Evolutionary conservation across 1,140 invertebrate species (phyloP).

Genomic region (Andricus grossulariae): DNA sequence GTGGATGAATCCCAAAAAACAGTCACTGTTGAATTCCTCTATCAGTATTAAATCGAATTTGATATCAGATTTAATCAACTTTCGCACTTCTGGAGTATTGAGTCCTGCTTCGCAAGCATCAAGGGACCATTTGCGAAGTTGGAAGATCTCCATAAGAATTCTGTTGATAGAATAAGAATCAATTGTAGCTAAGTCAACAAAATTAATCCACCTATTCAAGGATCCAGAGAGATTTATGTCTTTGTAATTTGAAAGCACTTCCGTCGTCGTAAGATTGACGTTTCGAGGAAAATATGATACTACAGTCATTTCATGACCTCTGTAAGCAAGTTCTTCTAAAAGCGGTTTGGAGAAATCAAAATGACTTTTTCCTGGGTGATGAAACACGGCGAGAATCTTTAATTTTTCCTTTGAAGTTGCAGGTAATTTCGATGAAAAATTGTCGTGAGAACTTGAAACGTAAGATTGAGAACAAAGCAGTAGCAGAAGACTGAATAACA

Average conservation of each 20-base stretch:
- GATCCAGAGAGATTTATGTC: conserved; percentile 62
- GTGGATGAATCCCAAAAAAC: conserved; percentile 77
- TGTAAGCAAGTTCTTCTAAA: conserved; percentile 79
- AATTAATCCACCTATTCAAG: conserved; percentile 61
- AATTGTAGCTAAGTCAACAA: conserved; percentile 61
- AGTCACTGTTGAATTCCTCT: conserved; percentile 82
- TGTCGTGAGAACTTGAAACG: too few relatives aligned
- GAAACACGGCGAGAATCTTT: conserved; percentile 81
- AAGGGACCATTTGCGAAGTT: conserved; percentile 33
- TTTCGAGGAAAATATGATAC: conserved; percentile 78
- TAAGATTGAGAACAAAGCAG: too few relatives aligned
- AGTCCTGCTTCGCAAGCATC: conserved; percentile 74
- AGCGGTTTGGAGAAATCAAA: conserved; percentile 81
- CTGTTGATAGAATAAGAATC: not conserved
- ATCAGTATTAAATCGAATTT: conserved; percentile 81
- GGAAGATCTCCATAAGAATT: conserved; percentile 31
- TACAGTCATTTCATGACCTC: conserved; percentile 84
- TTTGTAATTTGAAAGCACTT: conserved; percentile 74
- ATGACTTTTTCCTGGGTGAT: conserved; percentile 81
- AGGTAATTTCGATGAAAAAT: not conserved
- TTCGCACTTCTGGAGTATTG: conserved; percentile 72
- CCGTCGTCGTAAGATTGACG: conserved; percentile 27
- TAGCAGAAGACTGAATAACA: too few relatives aligned
- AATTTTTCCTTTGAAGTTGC: conserved; percentile 41
- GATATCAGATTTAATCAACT: conserved; percentile 72